phyloP scores from a whole-genome alignment of 2,797 vertebrate genomes.

The Naso thynnoides region DNA sequence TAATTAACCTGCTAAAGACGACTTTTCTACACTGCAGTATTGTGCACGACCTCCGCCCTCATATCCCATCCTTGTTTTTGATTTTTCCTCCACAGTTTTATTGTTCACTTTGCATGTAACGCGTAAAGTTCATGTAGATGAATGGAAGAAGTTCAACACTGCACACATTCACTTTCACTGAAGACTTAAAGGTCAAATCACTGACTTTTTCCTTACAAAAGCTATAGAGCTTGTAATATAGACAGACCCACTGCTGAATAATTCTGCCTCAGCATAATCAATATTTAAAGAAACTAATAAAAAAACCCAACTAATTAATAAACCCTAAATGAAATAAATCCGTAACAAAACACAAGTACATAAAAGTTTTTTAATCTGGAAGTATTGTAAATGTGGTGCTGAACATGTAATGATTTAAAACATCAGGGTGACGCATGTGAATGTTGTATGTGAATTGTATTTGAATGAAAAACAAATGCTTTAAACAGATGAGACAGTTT shows the following conservation, averaged over 20 bases:
- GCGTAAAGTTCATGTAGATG: not conserved
- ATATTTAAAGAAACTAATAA: not conserved
- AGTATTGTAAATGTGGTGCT: too few species aligned
- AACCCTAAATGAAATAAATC: not conserved
- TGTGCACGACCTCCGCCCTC: not conserved
- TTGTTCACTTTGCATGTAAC: not conserved
- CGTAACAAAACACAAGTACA: not conserved
- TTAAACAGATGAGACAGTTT: not conserved
- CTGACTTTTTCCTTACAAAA: too few species aligned
- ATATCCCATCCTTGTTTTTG: not conserved
- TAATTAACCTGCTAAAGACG: not conserved
- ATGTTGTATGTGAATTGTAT: not conserved
- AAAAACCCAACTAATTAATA: not conserved
- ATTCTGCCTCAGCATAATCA: not conserved
- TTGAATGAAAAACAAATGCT: not conserved
- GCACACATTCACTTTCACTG: not conserved
- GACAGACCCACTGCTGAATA: too few species aligned
- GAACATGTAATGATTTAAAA: too few species aligned
- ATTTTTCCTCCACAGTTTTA: not conserved
- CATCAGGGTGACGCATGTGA: not conserved
- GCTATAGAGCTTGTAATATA: too few species aligned
- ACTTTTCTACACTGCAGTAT: conserved; percentile 4
- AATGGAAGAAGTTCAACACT: not conserved
- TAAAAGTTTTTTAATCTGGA: too few species aligned
- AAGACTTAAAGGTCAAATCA: not conserved